phyloP scores from a whole-genome alignment of 2,113 vertebrate genomes.

The Pseudopodoces humilis region DNA sequence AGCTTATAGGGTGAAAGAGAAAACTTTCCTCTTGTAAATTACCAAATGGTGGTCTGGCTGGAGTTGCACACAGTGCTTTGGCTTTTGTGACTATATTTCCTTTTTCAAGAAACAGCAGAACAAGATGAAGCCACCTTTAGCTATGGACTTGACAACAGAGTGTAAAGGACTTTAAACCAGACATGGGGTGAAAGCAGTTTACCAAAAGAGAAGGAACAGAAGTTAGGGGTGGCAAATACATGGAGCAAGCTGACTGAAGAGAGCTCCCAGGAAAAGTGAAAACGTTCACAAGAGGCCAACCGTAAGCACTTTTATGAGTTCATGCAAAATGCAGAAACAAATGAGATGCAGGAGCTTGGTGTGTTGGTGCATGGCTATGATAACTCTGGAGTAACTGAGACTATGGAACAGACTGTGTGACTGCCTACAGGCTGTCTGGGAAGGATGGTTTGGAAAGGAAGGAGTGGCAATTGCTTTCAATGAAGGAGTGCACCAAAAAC shows the following conservation, averaged over 20 bases:
- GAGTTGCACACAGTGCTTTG: not conserved
- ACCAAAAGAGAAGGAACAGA: not conserved
- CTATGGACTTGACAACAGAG: not conserved
- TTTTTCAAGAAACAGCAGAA: not conserved
- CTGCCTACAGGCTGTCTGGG: not conserved
- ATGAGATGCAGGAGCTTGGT: rapidly evolving
- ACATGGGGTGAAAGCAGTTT: not conserved
- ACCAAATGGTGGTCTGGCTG: not conserved
- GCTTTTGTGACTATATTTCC: not conserved
- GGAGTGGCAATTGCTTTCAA: not conserved
- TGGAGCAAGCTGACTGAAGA: not conserved
- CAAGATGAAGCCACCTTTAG: not conserved
- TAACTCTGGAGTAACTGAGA: not conserved
- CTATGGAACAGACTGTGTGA: rapidly evolving
- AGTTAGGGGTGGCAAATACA: not conserved
- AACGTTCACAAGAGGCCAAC: not conserved
- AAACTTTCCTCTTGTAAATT: not conserved
- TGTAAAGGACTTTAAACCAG: not conserved
- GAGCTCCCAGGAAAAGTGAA: not conserved
- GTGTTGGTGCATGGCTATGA: not conserved
- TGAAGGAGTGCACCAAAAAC: not conserved
- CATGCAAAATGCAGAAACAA: not conserved
- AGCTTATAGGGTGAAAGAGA: not conserved
- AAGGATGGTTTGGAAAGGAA: not conserved
- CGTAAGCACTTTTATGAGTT: rapidly evolving